A percentile compares a stretch with the other conserved stretches of the same genome.
Conservation (phyloP, 2,888 invertebrate species). For the Watsonalla binaria region DNA sequence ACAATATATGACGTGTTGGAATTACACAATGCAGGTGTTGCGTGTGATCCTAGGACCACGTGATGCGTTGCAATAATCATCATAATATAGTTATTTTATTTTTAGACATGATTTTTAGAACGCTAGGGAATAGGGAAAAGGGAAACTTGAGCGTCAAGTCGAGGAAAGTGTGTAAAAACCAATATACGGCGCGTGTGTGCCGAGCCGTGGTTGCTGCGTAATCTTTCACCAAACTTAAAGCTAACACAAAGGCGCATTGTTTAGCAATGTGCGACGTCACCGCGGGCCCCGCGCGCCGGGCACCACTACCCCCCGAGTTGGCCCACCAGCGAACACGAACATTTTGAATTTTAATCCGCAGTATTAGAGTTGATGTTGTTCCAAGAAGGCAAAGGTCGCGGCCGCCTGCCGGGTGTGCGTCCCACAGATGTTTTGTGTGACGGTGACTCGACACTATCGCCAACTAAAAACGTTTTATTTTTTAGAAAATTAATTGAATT, state of each 20-base stretch:
- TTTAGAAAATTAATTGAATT: conserved; percentile 34
- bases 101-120: no score
- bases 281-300: neutral
- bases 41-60: no score
- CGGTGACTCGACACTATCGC: conserved; percentile 38
- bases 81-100: no score
- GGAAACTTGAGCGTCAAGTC: no score
- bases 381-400: neutral
- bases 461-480: conserved; percentile 33
- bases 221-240: conserved; percentile 36
- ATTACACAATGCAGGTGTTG: no score
- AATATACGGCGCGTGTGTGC: conserved; percentile 3
- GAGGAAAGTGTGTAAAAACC: neutral
- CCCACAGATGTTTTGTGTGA: conserved; percentile 5
- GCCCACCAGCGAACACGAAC: neutral
- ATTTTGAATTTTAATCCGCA: neutral
- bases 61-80: no score
- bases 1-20: no score
- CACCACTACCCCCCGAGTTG: neutral
- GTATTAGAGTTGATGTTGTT: neutral
- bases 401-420: conserved; percentile 5
- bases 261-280: conserved; percentile 35
- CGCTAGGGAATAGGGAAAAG: no score
- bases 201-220: conserved; percentile 16
- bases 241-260: conserved; percentile 38